These are phyloP conservation scores for Hypercompe scribonia DNA, from an alignment of 2,888 invertebrate genomes.

Conservation along the genomic window DNA sequence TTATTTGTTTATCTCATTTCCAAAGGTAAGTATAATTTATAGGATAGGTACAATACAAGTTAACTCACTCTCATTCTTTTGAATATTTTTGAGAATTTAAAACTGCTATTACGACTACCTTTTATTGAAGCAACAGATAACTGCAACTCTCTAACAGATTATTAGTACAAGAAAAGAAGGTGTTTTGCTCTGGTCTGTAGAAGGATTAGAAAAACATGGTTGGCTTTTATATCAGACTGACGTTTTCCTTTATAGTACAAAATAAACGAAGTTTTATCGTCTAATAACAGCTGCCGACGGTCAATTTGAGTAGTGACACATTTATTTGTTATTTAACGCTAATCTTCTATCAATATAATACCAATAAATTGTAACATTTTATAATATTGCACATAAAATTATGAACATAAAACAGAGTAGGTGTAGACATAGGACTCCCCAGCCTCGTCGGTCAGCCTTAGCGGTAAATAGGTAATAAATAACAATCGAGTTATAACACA, in stretches of 20 bases:
- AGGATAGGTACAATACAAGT: too few species aligned
- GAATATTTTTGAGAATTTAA: too few species aligned
- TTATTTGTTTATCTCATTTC: too few species aligned
- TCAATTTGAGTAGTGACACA: neutral
- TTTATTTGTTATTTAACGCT: neutral
- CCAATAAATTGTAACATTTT: neutral
- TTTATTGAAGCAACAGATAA: neutral
- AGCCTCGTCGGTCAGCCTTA: neutral
- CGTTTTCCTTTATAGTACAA: neutral
- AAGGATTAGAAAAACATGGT: neutral
- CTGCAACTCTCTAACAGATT: neutral
- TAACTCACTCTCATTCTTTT: too few species aligned
- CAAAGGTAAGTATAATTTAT: too few species aligned
- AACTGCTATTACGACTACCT: too few species aligned
- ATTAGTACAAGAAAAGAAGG: neutral
- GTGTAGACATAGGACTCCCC: too few species aligned
- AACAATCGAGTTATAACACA: neutral
- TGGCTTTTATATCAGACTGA: neutral
- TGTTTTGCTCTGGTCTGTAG: neutral
- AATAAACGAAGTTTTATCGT: neutral
- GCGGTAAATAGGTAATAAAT: neutral
- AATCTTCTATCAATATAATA: neutral
- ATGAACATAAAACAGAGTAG: too few species aligned
- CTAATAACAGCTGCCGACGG: neutral
- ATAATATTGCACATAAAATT: neutral